A percentile compares a stretch with the other conserved stretches of the same genome.
These are phyloP conservation scores for Mallotus villosus DNA, from an alignment of 2,797 vertebrate species.

Conservation along the genomic window DNA sequence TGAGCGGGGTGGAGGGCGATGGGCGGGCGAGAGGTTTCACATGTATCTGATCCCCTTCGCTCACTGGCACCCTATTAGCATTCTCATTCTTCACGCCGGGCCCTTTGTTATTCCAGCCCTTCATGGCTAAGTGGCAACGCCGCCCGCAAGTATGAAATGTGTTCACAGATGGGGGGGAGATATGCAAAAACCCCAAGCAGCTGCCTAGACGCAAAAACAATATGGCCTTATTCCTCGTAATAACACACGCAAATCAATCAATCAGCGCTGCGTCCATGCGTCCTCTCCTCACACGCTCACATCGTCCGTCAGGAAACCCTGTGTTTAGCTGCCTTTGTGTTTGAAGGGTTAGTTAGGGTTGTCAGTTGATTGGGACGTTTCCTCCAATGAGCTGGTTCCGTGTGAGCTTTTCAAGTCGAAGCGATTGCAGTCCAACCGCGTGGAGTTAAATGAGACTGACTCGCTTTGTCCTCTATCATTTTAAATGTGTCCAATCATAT, in stretches of 20 bases:
- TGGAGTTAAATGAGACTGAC: background rate
- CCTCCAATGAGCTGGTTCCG: background rate
- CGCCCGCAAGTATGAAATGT: background rate
- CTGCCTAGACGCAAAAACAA: conserved; percentile 33
- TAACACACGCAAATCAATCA: conserved; percentile 27
- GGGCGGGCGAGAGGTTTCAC: conserved; percentile 43
- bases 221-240: conserved; percentile 36
- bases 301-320: background rate
- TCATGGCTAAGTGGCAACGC: conserved; percentile 31
- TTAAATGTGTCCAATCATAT: background rate
- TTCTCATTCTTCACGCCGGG: conserved; percentile 49
- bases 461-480: background rate
- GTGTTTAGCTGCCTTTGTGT: conserved; percentile 6
- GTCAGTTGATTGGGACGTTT: conserved; percentile 4
- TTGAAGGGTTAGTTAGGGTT: conserved; percentile 6
- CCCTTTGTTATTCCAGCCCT: conserved; percentile 46
- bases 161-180: conserved; percentile 46
- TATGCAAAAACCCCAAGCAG: conserved; percentile 47
- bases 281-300: conserved; percentile 12
- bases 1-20: conserved; percentile 33
- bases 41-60: conserved; percentile 52
- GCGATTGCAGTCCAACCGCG: background rate
- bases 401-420: background rate
- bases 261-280: conserved; percentile 11
- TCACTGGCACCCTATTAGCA: conserved; percentile 50